phyloP scores from a whole-genome alignment of 2,797 vertebrate genomes.

The Sebastes cheni region DNA sequence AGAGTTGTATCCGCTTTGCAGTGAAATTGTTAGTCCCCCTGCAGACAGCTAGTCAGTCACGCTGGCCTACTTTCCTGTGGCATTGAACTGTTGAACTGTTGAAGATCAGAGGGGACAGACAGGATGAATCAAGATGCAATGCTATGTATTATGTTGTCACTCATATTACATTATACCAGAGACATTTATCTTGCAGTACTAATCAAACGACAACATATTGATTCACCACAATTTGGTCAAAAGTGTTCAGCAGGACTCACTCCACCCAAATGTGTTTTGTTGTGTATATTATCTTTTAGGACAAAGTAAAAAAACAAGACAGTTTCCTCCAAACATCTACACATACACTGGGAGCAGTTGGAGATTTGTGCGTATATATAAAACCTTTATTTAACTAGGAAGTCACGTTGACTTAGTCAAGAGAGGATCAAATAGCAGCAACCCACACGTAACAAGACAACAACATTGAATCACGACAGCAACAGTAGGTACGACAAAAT shows the following conservation, averaged over 20 bases:
- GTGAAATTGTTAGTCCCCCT: conserved; percentile 23
- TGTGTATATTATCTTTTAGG: neutral
- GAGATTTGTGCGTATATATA: neutral
- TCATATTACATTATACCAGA: neutral
- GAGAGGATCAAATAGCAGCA: no score
- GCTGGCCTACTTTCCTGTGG: conserved; percentile 47
- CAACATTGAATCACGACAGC: no score
- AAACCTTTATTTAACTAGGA: no score
- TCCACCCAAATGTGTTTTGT: neutral
- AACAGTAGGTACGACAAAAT: no score
- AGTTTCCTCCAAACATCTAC: neutral
- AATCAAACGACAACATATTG: neutral
- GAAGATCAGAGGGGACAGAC: neutral
- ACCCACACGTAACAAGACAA: no score
- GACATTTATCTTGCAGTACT: neutral
- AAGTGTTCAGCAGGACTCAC: neutral
- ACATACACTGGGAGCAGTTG: neutral
- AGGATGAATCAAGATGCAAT: neutral
- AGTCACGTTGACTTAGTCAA: no score
- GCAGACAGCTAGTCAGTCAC: conserved; percentile 32
- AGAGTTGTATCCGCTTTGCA: conserved; percentile 8
- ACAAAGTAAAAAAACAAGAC: neutral
- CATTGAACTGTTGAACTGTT: conserved; percentile 17
- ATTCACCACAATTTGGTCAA: neutral
- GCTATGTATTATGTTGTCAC: neutral